These are phyloP conservation scores for Ctenoplectra terminalis DNA, from an alignment of 1,140 invertebrate species.

Conservation along the genomic window DNA sequence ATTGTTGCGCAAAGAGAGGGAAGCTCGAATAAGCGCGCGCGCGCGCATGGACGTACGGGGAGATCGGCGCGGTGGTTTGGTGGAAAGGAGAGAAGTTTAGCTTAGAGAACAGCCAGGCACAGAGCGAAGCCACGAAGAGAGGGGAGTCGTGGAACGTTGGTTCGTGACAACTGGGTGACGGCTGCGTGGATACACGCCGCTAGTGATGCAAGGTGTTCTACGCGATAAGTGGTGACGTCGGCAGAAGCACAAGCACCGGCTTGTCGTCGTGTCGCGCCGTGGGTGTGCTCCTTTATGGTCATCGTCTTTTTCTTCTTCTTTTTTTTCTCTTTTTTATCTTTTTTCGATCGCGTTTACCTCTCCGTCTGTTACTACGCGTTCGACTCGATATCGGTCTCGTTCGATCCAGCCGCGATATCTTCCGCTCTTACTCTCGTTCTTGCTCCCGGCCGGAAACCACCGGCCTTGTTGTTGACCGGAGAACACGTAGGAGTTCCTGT, in stretches of 20 bases:
- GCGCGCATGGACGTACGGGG: neutral
- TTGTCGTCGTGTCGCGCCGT: constrained; percentile 14
- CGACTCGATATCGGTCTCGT: no score
- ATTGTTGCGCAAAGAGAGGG: constrained; percentile 33
- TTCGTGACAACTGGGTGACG: constrained; percentile 64
- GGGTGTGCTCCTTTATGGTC: constrained; percentile 25
- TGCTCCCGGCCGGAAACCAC: neutral
- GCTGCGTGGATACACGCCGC: constrained; percentile 59
- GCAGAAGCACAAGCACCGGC: constrained; percentile 51
- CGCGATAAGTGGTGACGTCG: constrained; percentile 69
- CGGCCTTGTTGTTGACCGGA: neutral
- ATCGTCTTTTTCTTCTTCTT: neutral
- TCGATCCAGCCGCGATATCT: neutral
- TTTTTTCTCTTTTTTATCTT: no score
- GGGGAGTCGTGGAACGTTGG: constrained; percentile 2
- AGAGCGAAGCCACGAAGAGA: neutral
- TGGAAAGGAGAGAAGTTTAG: neutral
- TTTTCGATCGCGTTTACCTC: neutral
- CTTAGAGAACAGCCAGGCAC: neutral
- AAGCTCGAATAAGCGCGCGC: neutral
- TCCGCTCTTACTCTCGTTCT: no score
- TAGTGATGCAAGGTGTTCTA: constrained; percentile 69
- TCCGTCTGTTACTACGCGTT: no score
- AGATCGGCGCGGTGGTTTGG: neutral
- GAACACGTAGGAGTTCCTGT: neutral